These are phyloP conservation scores for Sparidentex hasta DNA, from an alignment of 2,797 vertebrate species.

Conservation along the genomic window DNA sequence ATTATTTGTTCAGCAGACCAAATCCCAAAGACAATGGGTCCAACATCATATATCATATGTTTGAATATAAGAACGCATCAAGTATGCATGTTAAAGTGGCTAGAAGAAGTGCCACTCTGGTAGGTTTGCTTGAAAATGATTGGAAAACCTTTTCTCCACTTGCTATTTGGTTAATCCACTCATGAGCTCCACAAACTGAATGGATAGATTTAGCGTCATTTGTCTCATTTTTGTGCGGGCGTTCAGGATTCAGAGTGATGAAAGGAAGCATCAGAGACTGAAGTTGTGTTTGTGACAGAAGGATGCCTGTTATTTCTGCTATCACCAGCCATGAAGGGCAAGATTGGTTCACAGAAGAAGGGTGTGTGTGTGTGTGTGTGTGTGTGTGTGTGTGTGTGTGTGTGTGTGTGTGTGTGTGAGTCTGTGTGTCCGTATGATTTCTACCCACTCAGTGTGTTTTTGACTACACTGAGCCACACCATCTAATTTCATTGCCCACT, in stretches of 20 bases:
- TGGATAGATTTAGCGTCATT: neutral
- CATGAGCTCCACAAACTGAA: no score
- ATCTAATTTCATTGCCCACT: slow-evolving; percentile 25
- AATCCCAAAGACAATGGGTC: neutral
- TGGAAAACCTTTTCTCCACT: no score
- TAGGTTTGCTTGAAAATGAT: no score
- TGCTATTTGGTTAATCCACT: no score
- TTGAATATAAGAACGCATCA: no score
- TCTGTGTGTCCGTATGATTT: neutral
- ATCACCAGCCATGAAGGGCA: neutral
- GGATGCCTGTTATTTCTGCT: neutral
- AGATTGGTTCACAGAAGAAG: slow-evolving; percentile 8
- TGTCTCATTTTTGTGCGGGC: neutral
- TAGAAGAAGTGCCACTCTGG: no score
- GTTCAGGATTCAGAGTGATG: neutral
- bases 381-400: neutral
- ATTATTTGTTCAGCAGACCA: neutral
- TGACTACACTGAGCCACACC: slow-evolving; percentile 19
- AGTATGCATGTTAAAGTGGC: no score
- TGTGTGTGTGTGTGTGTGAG: neutral
- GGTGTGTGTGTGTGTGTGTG: neutral
- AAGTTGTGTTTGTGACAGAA: neutral
- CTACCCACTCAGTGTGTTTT: neutral
- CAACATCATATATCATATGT: neutral
- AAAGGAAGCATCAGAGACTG: neutral